Percentiles rank a stretch among this genome's conserved stretches.
These are phyloP conservation scores for Pocillopora meandrina DNA, from an alignment of 92 coral and sea anemone species.

Conservation along the genomic window DNA sequence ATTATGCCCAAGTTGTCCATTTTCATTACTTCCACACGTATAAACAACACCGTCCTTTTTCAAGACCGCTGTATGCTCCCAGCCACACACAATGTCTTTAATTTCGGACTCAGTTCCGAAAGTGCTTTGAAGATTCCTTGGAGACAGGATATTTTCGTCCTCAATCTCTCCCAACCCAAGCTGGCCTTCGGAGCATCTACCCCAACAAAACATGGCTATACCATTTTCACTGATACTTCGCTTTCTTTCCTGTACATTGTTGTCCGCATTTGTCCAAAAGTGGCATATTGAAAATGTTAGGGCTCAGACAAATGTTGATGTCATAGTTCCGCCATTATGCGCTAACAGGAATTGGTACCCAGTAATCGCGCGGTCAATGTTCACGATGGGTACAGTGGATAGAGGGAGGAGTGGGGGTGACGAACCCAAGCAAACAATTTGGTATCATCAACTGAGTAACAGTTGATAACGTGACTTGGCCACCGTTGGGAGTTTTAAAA, in stretches of 20 bases:
- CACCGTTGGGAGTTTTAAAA: no score
- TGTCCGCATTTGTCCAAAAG: not conserved
- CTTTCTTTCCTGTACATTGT: not conserved
- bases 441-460: no score
- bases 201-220: conserved; percentile 68
- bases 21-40: conserved; percentile 90
- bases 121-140: conserved; percentile 57
- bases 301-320: not conserved
- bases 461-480: no score
- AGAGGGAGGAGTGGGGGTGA: no score
- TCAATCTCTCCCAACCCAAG: conserved; percentile 76
- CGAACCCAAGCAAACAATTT: no score
- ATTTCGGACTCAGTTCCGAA: conserved; percentile 47
- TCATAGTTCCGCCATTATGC: not conserved
- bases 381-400: no score
- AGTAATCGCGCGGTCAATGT: not conserved
- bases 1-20: conserved; percentile 88
- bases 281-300: not conserved
- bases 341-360: not conserved
- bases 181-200: conserved; percentile 81
- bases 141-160: conserved; percentile 59
- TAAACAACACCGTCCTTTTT: conserved; percentile 79
- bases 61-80: conserved; percentile 85
- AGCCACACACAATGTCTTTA: conserved; percentile 79
- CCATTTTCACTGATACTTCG: not conserved